Evolutionary conservation across 1,140 invertebrate genomes (phyloP), one percentile per base, ranked within the genome.

Genomic region (Scaptodrosophila lebanonensis): DNA sequence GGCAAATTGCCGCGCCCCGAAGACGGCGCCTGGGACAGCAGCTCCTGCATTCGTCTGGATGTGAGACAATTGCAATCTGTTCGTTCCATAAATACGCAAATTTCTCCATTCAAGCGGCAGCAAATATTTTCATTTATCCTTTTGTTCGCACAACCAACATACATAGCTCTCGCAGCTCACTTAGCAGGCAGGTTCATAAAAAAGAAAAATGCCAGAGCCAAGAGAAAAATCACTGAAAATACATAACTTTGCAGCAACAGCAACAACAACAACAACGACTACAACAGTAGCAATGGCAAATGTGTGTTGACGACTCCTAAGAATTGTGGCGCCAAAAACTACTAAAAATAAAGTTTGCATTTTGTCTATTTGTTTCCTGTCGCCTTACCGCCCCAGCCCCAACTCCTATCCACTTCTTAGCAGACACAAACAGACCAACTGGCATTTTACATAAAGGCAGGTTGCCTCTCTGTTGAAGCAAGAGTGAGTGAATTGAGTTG

Each of bases 271-370:
- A 33, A 33, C 8, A 33, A 13, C 32, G 9, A 33, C 32, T 8
- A 33, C 3, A n/a, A 33, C 8, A n/a, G 3, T 58, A 32, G 25
- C 43, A 27, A 25, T 25, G 12, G 4, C 18, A 30, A 47, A 22
- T 32, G 2, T 54, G 29, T 44, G 30, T 42, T 45, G 70, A 35
- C 61, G 48, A 51, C n/a, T 75, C 51, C 39, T 47, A 82, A 63
- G 62, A 63, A 57, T 60, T 40, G 76, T 54, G 75, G 75, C 75
- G 76, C 75, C 75, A 60, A 75, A 73, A 82, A 82, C 69, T 75
- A 82, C 75, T 82, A 83, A 82, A 79, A 82, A 69, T 82, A 75
- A 82, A 82, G 66, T 82, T 82, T 67, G 76, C 76, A 83, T 82
- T 79, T 66, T 82, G 61, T 73, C 52, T 82, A 82, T 79, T 66